Evolutionary conservation across 2,888 invertebrate genomes (phyloP).

Genomic region (Actias luna): DNA sequence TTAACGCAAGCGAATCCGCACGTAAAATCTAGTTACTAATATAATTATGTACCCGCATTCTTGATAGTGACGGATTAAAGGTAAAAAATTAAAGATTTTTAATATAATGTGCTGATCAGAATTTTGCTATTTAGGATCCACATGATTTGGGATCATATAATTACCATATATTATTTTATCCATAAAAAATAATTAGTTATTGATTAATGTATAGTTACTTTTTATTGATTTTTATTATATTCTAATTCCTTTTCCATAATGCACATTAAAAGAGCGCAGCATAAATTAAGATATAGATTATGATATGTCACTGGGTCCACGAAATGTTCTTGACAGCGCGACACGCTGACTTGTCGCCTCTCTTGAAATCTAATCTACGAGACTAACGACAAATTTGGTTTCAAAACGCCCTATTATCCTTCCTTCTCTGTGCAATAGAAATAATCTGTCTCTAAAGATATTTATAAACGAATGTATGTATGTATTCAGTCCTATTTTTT

Average conservation of each 20-base stretch:
- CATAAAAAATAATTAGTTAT: neutral
- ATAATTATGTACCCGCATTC: too few relatives aligned
- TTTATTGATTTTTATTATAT: neutral
- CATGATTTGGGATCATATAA: too few relatives aligned
- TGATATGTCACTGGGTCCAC: slow-evolving; percentile 32
- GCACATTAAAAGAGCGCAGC: slow-evolving; percentile 18
- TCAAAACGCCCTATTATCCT: slow-evolving; percentile 19
- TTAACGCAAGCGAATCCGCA: too few relatives aligned
- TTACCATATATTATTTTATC: too few relatives aligned
- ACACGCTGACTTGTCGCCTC: slow-evolving; percentile 56
- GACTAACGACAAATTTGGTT: slow-evolving; percentile 22
- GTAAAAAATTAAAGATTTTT: too few relatives aligned
- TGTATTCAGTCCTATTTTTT: neutral
- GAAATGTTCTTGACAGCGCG: slow-evolving; percentile 57
- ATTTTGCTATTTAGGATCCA: too few relatives aligned
- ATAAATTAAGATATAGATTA: slow-evolving; percentile 24
- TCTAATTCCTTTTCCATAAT: neutral
- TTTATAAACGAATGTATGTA: slow-evolving; percentile 8
- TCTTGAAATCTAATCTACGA: slow-evolving; percentile 54
- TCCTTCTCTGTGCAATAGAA: slow-evolving; percentile 8
- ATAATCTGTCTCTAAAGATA: slow-evolving; percentile 12
- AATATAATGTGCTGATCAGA: too few relatives aligned
- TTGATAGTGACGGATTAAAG: too few relatives aligned
- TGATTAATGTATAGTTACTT: neutral
- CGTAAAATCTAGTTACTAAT: too few relatives aligned